Base-by-base conservation (phyloP, 2,113 vertebrate species). In the Agapornis roseicollis region DNA sequence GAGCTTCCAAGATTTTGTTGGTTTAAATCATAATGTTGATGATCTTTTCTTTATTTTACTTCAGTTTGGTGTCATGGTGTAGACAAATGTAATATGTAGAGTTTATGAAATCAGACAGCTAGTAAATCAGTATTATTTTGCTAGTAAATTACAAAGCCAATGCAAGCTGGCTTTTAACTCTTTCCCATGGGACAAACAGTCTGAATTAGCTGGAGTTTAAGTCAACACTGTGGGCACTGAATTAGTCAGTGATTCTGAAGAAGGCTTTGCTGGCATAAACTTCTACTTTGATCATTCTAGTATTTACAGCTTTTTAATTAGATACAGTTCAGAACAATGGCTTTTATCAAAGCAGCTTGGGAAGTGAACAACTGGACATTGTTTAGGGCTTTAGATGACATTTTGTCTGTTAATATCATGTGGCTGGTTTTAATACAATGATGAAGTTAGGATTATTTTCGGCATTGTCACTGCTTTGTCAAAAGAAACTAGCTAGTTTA, bases 111-210 rank as follows among this genome's bases (percentile, higher is more conserved):
- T 85, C 78, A 96, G 97, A 97, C 97, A 97, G 96, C 94, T 97
- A 96, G 95, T 97, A 97, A 97, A 97, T 97, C 96, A 97, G 13
- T 94, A 92, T 94, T 97, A 96, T 97, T 97, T 97, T 97, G 93
- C 93, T 97, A 89, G 93, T 95, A 97, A 97, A 94, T 96, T 95
- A 97, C 56, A 80, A 88, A 94, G 89, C 82, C 73, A 63, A 72
- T 83, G 68, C 92, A 70, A 81, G 65, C 92, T 90, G 70, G 70
- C 95, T 96, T 97, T 97, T 96, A 97, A 97, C 94, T 97, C 95
- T 95, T 97, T 97, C 96, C 96, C 96, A 94, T 97, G 97, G 93
- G 95, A 95, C 89, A 83, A 89, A 80, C 58, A 91, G 94, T 96
- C 96, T 94, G 93, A 92, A 93, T 94, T 97, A 95, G 96, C 96